Conservation (phyloP, 2,888 invertebrate species). For the Xylota segnis region DNA sequence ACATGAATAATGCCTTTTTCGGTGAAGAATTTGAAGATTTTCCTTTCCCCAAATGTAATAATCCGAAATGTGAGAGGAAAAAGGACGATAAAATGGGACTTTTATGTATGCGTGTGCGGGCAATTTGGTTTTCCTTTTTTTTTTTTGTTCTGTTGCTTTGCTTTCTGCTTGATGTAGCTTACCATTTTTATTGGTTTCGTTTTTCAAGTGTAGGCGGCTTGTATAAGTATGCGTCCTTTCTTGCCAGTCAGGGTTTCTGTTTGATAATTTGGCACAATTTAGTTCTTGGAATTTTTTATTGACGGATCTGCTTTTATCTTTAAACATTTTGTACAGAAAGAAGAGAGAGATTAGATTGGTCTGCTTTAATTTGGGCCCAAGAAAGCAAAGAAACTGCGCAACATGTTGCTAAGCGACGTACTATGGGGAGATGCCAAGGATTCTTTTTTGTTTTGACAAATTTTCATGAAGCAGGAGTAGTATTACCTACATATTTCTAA, state of each 20-base stretch:
- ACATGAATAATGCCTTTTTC: conserved; percentile 10
- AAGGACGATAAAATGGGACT: conserved; percentile 1
- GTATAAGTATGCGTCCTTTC: background rate
- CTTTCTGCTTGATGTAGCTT: background rate
- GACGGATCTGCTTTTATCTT: background rate
- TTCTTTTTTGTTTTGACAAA: background rate
- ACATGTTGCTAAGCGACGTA: background rate
- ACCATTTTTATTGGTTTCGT: conserved; percentile 16
- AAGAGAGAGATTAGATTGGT: background rate
- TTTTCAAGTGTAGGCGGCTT: conserved; percentile 22
- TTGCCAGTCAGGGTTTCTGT: background rate
- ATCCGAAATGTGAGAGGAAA: conserved; percentile 2
- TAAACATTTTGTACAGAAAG: background rate
- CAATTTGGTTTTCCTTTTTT: conserved; percentile 4
- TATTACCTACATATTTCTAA: too few species aligned
- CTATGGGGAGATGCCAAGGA: background rate
- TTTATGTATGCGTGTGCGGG: conserved; percentile 29
- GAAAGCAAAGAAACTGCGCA: background rate
- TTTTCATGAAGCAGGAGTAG: background rate
- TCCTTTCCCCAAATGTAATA: conserved; percentile 14
- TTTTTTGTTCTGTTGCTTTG: too few species aligned
- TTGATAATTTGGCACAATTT: conserved; percentile 30
- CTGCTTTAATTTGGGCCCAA: background rate
- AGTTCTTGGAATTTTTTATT: conserved; percentile 6
- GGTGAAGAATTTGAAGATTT: background rate